phyloP scores from a whole-genome alignment of 2,113 vertebrate genomes.

The Mastomys coucha region DNA sequence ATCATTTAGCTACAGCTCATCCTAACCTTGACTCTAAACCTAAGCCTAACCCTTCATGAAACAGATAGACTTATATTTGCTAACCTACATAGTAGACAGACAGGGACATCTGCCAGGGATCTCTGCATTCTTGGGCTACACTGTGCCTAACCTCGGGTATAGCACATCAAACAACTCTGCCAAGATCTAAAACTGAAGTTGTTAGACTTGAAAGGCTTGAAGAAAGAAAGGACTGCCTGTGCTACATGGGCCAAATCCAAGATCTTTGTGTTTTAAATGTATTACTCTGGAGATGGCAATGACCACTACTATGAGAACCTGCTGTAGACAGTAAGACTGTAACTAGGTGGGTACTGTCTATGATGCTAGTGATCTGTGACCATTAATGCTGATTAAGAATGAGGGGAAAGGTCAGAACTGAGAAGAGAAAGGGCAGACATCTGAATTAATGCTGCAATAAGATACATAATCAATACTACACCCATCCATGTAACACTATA shows the following conservation, averaged over 20 bases:
- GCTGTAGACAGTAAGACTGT: too few species aligned
- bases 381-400: neutral
- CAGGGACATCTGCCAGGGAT: neutral
- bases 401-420: neutral
- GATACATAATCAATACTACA: neutral
- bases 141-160: neutral
- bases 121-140: neutral
- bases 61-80: neutral
- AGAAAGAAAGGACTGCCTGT: neutral
- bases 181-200: too few species aligned
- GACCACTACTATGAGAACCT: neutral
- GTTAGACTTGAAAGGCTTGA: neutral
- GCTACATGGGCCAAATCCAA: neutral
- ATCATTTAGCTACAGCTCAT: neutral
- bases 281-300: neutral
- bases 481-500: neutral
- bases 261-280: neutral
- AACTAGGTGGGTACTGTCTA: neutral
- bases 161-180: accelerated
- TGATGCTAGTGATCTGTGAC: neutral
- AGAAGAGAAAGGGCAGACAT: neutral
- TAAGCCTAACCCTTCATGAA: neutral
- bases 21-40: neutral
- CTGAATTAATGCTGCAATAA: neutral
- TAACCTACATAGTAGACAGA: neutral